Base-by-base conservation (phyloP, 2,888 invertebrate species). In the Aquatica leii region DNA sequence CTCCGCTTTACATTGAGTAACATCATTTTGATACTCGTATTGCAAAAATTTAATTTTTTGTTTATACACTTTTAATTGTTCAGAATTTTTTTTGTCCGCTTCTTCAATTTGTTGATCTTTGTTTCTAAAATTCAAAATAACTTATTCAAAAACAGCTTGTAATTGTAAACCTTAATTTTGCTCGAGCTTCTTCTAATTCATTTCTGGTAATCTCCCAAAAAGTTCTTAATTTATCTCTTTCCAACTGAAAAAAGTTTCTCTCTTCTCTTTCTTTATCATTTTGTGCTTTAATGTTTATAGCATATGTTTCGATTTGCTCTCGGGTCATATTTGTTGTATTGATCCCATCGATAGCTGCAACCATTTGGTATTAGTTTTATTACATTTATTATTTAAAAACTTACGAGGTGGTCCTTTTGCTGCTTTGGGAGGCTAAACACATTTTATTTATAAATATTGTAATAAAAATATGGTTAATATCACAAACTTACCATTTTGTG, bases 141-240 rank as follows among this genome's bases (percentile, higher is more conserved):
- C 9, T 40, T 5, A 40, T 40, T 1, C 49, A 20, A 49, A 20
- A 49, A 21, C 18, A n/a, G 2, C 3, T 2, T 24, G 24, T 24
- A 4, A 24, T 24, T 4, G 15, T 1, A 17, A 73, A 86, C 84
- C 90, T 83, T 11, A 90, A 77, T 73, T 86, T 85, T 3, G 93
- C 91, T 77, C 90, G 89, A 9, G 88, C 88, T 83, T 95, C 94
- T 76, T 96, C 94, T 41, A 97, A 82, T 77, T 97, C 94, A 73
- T 92, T 90, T 70, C 94, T 88, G 0, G 96, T 93, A 57, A 97
- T 95, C 82, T 97, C 97, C 97, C 97, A 98, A 79, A 96, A 97
- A 2, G 94, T 94, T 71, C 95, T 87, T 12, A 97, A 86, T 82
- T 97, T 97, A 80, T 97, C 97, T 71, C 97, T 86, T 83, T 98